A percentile compares a stretch with the other conserved stretches of the same genome.
These are phyloP conservation scores for Drosophila navojoa DNA, from an alignment of 1,140 invertebrate genomes.

Conservation along the genomic window DNA sequence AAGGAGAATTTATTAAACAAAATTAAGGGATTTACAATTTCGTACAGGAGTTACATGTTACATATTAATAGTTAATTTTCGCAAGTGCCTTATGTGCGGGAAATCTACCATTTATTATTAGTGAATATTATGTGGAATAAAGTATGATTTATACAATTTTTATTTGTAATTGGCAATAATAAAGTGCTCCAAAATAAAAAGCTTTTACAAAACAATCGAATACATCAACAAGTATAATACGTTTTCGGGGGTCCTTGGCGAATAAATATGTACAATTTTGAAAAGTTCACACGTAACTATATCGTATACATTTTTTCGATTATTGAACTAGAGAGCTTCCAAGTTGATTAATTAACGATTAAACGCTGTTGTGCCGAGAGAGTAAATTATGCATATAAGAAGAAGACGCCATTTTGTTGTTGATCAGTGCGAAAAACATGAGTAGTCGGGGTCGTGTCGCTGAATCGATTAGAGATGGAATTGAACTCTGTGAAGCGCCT, in stretches of 20 bases:
- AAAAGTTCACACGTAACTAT: slow-evolving; percentile 29
- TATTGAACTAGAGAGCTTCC: slow-evolving; percentile 78
- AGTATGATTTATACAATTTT: slow-evolving; percentile 23
- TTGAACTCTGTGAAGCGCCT: background rate
- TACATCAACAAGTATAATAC: slow-evolving; percentile 47
- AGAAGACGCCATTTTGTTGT: slow-evolving; percentile 55
- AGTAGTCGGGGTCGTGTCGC: slow-evolving; percentile 22
- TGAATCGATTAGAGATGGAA: background rate
- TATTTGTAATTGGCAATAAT: slow-evolving; percentile 24
- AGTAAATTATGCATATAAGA: slow-evolving; percentile 47
- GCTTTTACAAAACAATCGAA: slow-evolving; percentile 25
- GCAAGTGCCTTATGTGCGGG: slow-evolving; percentile 70
- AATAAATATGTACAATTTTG: slow-evolving; percentile 35
- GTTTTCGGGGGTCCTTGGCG: slow-evolving; percentile 64
- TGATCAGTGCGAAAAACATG: slow-evolving; percentile 8
- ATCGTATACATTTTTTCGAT: slow-evolving; percentile 55
- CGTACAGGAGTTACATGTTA: slow-evolving; percentile 30
- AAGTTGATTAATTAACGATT: slow-evolving; percentile 49
- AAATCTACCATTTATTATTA: slow-evolving; percentile 37
- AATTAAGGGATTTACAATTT: slow-evolving; percentile 14
- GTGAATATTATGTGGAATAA: slow-evolving; percentile 31
- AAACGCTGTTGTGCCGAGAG: slow-evolving; percentile 39
- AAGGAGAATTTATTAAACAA: slow-evolving; percentile 57
- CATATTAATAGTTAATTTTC: slow-evolving; percentile 18
- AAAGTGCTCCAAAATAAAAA: slow-evolving; percentile 25